Percentiles rank a stretch among this genome's conserved stretches.
phyloP scores from a whole-genome alignment of 2,888 invertebrate genomes.

The Thumatha senex region DNA sequence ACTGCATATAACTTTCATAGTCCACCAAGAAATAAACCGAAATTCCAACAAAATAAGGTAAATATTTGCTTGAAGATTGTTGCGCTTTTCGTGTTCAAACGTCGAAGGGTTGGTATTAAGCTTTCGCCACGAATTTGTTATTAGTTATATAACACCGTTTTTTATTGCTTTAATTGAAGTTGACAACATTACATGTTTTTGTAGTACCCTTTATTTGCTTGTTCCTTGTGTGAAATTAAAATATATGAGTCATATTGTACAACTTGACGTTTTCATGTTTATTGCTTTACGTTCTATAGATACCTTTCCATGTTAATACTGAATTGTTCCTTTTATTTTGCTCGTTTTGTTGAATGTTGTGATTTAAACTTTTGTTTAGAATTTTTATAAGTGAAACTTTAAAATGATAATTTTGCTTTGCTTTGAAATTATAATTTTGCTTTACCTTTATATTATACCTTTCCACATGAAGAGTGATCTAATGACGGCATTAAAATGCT shows the following conservation, averaged over 20 bases:
- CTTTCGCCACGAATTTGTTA: constrained; percentile 50
- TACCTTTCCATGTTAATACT: constrained; percentile 6
- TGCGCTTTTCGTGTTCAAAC: constrained; percentile 21
- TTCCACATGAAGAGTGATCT: too few species aligned
- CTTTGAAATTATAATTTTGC: too few species aligned
- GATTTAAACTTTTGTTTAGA: background rate
- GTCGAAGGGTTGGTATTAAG: constrained; percentile 26
- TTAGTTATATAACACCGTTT: constrained; percentile 56
- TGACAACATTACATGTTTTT: constrained; percentile 59
- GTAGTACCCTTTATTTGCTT: constrained; percentile 49
- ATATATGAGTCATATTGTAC: constrained; percentile 34
- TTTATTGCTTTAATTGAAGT: constrained; percentile 65
- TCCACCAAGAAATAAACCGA: constrained; percentile 12
- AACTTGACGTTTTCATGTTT: constrained; percentile 23
- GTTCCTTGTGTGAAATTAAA: constrained; percentile 36
- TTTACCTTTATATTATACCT: too few species aligned
- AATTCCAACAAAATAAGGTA: constrained; percentile 1
- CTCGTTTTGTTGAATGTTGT: background rate
- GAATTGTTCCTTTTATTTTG: background rate
- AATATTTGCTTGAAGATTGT: constrained; percentile 12
- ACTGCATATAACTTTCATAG: background rate
- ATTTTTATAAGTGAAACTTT: background rate
- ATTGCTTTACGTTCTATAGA: constrained; percentile 19
- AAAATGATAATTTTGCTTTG: too few species aligned
- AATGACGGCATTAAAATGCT: too few species aligned